Base-by-base conservation (phyloP, 1,140 invertebrate species). In the Macrobrachium rosenbergii region DNA sequence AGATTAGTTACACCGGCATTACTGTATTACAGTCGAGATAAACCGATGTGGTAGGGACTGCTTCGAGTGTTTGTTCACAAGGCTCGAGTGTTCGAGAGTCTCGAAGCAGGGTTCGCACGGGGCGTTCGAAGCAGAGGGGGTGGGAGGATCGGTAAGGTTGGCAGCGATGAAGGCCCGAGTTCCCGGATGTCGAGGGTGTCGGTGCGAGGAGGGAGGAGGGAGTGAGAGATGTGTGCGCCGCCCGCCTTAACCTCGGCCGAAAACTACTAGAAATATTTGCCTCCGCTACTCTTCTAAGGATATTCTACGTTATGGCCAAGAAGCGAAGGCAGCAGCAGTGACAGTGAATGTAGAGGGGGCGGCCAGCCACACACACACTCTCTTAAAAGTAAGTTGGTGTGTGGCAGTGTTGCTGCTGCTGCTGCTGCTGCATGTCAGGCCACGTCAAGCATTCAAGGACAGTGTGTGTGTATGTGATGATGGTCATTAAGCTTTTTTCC, bases 371-470 rank as follows among this genome's bases (percentile, higher is more conserved):
- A 76, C 67, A 73, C 69, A 76, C 82, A 75, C 52, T 52, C 52
- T 52, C 52, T 52, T 52, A 8, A 52, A 76, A 75, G 72, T 83
- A 83, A 83, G 72, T 75, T 52, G 0, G 52, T 52, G 52, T 52
- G 52, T 52, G 52, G 52, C 52, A 52, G 52, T 52, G 52, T 52
- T 52, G 52, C 52, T 52, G 28, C 23, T 59, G 45, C 58, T 52
- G 52, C 12, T 52, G 52, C 52, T 52, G 28, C 23, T 59, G 45
- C 58, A 60, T 75, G 59, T 60, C 72, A 45, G 67, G 72, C 67
- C 82, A 83, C 72, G 82, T 83, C 82, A 83, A 83, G 76, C 82
- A 83, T 83, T 76, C 82, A 83, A 76, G 82, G 82, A 76, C 82
- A 83, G 82, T 52, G 52, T 52, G 28, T 37, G 52, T 52, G 52